A percentile compares a stretch with the other conserved stretches of the same genome.
These are phyloP conservation scores for Halisarca cf. caerulea DNA, from an alignment of 37 sponge, comb jelly and placozoan genomes.

Conservation along the genomic window DNA sequence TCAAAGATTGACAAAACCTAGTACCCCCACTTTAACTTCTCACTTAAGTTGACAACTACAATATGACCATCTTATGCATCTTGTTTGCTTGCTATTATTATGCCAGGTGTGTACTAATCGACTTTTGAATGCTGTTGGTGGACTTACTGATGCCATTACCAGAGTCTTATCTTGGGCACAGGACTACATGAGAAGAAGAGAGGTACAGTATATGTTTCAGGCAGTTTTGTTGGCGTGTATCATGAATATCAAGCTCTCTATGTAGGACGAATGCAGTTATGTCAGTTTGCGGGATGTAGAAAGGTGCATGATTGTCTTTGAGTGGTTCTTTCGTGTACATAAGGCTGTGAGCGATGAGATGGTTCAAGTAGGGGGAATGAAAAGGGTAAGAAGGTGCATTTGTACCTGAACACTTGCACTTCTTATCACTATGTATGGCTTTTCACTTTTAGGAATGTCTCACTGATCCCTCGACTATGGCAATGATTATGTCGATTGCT, in stretches of 20 bases:
- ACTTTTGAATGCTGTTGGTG: background rate
- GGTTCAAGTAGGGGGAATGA: no score
- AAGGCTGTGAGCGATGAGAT: no score
- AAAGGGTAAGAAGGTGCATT: no score
- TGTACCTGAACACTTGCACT: no score
- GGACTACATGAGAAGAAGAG: constrained; percentile 76
- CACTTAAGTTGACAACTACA: no score
- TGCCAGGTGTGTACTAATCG: background rate
- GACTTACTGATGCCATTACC: constrained; percentile 35
- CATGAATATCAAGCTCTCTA: background rate
- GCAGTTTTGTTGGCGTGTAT: background rate
- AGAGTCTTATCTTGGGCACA: constrained; percentile 66
- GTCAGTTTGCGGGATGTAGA: constrained; percentile 87
- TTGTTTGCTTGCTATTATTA: no score
- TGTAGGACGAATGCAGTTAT: constrained; percentile 86
- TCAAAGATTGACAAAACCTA: no score
- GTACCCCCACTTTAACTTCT: no score
- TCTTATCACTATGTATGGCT: no score
- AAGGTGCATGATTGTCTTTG: constrained; percentile 83
- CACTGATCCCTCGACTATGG: background rate
- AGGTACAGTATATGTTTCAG: constrained; percentile 34
- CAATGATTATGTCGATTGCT: constrained; percentile 66
- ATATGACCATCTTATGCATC: no score
- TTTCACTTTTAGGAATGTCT: background rate
- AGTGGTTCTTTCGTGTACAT: constrained; percentile 33